Base-by-base conservation (phyloP, 2,888 invertebrate species). In the Dastarcus helophoroides region DNA sequence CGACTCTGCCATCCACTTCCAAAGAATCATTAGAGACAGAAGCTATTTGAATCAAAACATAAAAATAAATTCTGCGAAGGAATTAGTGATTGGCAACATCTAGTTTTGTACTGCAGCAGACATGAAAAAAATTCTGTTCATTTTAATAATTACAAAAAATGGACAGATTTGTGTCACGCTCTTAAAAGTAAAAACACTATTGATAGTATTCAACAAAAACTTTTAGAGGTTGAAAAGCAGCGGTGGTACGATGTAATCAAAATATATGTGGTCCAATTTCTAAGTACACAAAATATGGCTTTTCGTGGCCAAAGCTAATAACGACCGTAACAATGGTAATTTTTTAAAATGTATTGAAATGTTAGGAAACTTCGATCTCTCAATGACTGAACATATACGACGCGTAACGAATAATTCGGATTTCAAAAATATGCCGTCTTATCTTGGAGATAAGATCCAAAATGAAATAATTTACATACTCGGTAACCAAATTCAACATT, bases 401-500 rank as follows among this genome's bases (percentile, higher is more conserved):
- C n/a, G n/a, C n/a, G n/a, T n/a, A 27, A 29, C 15, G 25, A 35
- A 33, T 23, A 32, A 40, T 38, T 31, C 36, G 22, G 29, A 35
- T 25, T 35, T 36, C 22, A 32, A 41, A 30, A 33, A 33, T 33
- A 37, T 39, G 37, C 32, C 35, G 9, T 21, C 31, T 31, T 37
- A 40, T 36, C 21, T 36, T 16, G 40, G 36, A 31, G 33, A 39
- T 35, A 30, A 39, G 14, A 37, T 39, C 25, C 36, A 38, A 36
- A 41, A 41, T 33, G 39, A 38, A 42, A 37, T 42, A 17, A 41
- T 41, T 32, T 16, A 31, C 21, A 29, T 40, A 34, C 33, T 39
- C 28, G 31, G 31, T 32, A 41, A 36, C 29, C 24, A 36, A 36
- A 38, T 40, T 37, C 32, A 39, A 38, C 9, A 43, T 17, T 26